Conservation (phyloP, 2,888 invertebrate genomes). For the Girardia tigrina region DNA sequence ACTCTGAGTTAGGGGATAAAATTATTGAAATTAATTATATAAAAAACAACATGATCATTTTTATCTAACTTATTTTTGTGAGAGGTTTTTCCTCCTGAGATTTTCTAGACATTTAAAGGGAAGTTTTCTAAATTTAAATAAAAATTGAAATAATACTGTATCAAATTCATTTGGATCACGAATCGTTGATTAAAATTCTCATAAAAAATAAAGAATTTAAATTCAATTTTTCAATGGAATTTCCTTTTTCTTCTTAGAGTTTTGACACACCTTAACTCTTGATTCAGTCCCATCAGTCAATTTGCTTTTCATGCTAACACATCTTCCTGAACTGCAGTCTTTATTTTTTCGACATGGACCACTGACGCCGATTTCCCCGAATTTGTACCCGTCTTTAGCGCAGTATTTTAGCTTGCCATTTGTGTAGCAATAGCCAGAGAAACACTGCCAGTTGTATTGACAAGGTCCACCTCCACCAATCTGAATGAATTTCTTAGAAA, state of each 20-base stretch:
- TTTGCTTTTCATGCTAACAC: constrained; percentile 1
- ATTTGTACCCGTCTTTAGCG: constrained; percentile 14
- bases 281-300: background rate
- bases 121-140: too few species aligned
- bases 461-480: constrained; percentile 29
- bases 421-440: background rate
- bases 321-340: constrained; percentile 2
- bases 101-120: too few species aligned
- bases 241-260: background rate
- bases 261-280: background rate
- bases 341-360: constrained; percentile 25
- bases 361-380: constrained; percentile 21
- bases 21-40: too few species aligned
- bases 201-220: too few species aligned
- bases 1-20: too few species aligned
- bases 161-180: too few species aligned
- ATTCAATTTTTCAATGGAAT: background rate
- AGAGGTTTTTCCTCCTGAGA: too few species aligned
- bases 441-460: constrained; percentile 11
- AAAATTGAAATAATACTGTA: too few species aligned
- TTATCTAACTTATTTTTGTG: too few species aligned
- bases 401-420: constrained; percentile 12
- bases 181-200: too few species aligned
- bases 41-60: too few species aligned
- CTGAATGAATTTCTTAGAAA: background rate